Evolutionary conservation across 1,140 invertebrate species (phyloP), one percentile per base, ranked within the genome.

Genomic region (Aphelinus certus): DNA sequence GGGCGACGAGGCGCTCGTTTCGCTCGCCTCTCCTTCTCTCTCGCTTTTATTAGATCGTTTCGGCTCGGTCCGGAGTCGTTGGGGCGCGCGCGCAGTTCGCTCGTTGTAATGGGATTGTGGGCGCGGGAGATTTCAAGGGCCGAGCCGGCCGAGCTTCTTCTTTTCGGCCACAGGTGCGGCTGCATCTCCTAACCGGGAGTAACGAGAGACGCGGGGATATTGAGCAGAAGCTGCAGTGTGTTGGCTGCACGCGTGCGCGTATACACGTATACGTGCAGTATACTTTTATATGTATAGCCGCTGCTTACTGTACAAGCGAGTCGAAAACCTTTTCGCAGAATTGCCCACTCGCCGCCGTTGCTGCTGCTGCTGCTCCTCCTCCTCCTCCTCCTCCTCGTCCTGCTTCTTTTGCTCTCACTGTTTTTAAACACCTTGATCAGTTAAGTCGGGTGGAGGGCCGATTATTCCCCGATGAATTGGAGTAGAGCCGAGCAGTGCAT

Each of bases 281-380:
- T 26, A 26, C 26, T 26, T 26, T 26, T 26, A 26, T 26, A 26
- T 26, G 26, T 26, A 26, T 26, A 26, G 26, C 26, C 26, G 26
- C 26, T 26, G 26, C 26, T 26, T 0, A 26, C 26, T 26, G 26
- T 26, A 26, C 26, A 26, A 26, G 26, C 26, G 26, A 26, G 26
- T 26, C 26, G 26, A 26, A 26, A 26, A 26, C 26, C 26, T 26
- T 26, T 26, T 26, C 26, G 26, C 26, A 26, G 26, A 26, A 53
- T 75, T 65, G 75, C 75, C 78, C 66, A 73, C 77, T 76, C 78
- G 75, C 78, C 67, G 26, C 26, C 26, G 26, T 26, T 26, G 26
- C 26, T 26, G 26, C 26, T 26, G 26, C 26, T 26, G 26, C 26
- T 26, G 26, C 26, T 53, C 26, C 26, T 26, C 26, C 26, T 26